These are phyloP conservation scores for Phaetusa simplex DNA, from an alignment of 2,113 vertebrate species.

Conservation along the genomic window DNA sequence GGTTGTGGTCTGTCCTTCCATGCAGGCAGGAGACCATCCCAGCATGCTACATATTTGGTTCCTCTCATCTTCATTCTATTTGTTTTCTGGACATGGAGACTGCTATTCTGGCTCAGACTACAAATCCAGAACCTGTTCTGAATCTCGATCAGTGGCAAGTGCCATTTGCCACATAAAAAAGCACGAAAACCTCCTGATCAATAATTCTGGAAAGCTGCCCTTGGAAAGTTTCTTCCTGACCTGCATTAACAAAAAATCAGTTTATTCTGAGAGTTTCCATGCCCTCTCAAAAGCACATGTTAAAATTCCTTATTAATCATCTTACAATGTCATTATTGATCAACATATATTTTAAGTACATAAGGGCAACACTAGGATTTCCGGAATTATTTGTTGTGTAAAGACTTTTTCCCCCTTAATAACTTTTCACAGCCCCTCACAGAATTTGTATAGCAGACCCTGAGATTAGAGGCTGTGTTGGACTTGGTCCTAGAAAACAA, in stretches of 20 bases:
- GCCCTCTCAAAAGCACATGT: neutral
- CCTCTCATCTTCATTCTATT: neutral
- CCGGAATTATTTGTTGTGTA: neutral
- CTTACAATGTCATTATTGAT: neutral
- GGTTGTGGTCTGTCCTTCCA: neutral
- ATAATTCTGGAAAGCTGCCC: neutral
- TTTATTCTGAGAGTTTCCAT: neutral
- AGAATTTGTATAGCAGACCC: slow-evolving; percentile 54
- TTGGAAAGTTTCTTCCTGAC: neutral
- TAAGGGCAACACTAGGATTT: neutral
- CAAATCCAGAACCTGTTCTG: neutral
- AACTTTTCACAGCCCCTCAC: slow-evolving; percentile 21
- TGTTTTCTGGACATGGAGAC: neutral
- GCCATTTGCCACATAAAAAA: neutral
- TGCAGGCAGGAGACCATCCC: fast-evolving
- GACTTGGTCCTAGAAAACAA: slow-evolving; percentile 27
- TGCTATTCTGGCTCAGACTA: neutral
- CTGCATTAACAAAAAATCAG: neutral
- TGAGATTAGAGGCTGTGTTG: slow-evolving; percentile 53
- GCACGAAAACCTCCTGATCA: neutral
- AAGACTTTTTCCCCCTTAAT: neutral
- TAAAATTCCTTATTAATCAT: neutral
- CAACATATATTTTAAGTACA: neutral
- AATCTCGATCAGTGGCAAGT: neutral
- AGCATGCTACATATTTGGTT: neutral